A percentile compares a stretch with the other conserved stretches of the same genome.
Conservation (phyloP, 2,888 invertebrate genomes). For the Drosophila paracracens region DNA sequence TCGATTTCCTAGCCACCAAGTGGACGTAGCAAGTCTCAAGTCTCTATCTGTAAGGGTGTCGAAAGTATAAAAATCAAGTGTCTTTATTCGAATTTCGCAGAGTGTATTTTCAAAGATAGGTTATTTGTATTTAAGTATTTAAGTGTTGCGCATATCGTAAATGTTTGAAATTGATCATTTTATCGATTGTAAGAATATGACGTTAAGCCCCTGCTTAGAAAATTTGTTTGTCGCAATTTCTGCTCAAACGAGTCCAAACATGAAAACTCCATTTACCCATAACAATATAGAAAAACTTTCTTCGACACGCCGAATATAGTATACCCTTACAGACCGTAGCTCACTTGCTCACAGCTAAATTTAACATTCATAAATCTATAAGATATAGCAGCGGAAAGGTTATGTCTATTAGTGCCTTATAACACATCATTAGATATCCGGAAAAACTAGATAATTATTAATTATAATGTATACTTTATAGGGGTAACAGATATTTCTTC, state of each 20-base stretch:
- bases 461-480: not conserved
- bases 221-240: conserved; percentile 42
- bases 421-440: not conserved
- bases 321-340: not conserved
- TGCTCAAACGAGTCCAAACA: conserved; percentile 45
- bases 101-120: not conserved
- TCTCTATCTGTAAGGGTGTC: too few species aligned
- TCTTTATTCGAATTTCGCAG: too few species aligned
- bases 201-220: not conserved
- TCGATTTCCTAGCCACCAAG: too few species aligned
- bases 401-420: not conserved
- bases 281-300: not conserved
- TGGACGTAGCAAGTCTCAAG: too few species aligned
- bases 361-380: not conserved
- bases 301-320: not conserved
- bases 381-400: not conserved
- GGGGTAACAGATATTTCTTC: not conserved
- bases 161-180: conserved; percentile 8
- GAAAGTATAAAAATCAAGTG: too few species aligned
- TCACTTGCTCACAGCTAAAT: not conserved
- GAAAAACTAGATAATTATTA: not conserved
- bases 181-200: conserved; percentile 13
- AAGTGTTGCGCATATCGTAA: conserved; percentile 4
- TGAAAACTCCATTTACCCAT: conserved; percentile 72
- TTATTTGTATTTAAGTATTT: not conserved